These are phyloP conservation scores for Caenorhabditis japonica DNA, from an alignment of 2,888 invertebrate species.

Conservation along the genomic window DNA sequence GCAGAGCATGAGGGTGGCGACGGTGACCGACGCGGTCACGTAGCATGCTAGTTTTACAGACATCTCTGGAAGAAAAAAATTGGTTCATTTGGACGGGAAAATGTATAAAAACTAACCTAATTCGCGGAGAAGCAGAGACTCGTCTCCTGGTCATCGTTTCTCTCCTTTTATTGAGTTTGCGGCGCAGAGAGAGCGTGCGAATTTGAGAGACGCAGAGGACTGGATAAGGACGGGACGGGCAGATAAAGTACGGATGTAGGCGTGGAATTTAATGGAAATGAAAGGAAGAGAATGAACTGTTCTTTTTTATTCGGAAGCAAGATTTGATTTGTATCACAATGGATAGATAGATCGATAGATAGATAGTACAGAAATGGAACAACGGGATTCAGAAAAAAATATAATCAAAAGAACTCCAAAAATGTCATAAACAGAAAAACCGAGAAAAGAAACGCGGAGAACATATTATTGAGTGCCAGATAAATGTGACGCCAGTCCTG, in stretches of 20 bases:
- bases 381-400: not conserved
- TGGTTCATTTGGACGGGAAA: too few species aligned
- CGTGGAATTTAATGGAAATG: constrained; percentile 10
- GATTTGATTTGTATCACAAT: constrained; percentile 7
- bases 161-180: constrained; percentile 49
- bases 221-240: constrained; percentile 28
- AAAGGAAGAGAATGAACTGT: constrained; percentile 7
- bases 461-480: constrained; percentile 73
- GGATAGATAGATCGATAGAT: not conserved
- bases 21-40: constrained; percentile 74
- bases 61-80: constrained; percentile 60
- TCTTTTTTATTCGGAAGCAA: constrained; percentile 8
- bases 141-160: constrained; percentile 10
- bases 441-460: constrained; percentile 71
- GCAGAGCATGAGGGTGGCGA: constrained; percentile 71
- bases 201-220: constrained; percentile 33
- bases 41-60: constrained; percentile 74
- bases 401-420: constrained; percentile 38
- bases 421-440: constrained; percentile 68
- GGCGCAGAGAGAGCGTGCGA: constrained; percentile 17
- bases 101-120: constrained; percentile 23
- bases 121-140: constrained; percentile 48
- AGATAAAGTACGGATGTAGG: constrained; percentile 44
- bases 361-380: not conserved
- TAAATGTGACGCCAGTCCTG: constrained; percentile 75